Evolutionary conservation across 2,797 vertebrate genomes (phyloP).

Genomic region (Falco naumanni): DNA sequence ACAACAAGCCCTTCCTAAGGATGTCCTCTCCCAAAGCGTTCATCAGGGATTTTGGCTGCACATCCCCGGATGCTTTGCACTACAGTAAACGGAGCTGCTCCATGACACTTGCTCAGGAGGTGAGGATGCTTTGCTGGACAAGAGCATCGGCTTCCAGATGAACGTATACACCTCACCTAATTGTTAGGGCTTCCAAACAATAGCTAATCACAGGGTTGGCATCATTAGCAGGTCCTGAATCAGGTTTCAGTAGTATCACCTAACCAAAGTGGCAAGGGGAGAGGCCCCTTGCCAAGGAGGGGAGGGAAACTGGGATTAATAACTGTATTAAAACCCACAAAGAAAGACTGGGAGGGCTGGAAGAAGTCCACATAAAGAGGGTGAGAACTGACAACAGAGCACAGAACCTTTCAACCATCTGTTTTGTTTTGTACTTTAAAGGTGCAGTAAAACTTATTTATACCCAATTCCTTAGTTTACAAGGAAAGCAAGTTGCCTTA

Average conservation of each 20-base stretch:
- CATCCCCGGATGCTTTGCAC: background rate
- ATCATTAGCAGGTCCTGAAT: background rate
- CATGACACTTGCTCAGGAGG: background rate
- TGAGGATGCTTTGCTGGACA: background rate
- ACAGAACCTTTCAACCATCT: background rate
- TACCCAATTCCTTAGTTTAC: background rate
- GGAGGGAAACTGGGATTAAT: background rate
- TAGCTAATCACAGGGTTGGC: background rate
- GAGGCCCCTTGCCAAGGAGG: background rate
- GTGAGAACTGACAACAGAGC: background rate
- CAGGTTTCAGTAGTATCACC: background rate
- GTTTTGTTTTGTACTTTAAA: slow-evolving; percentile 29
- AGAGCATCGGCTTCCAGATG: background rate
- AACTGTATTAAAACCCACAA: background rate
- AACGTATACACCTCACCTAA: background rate
- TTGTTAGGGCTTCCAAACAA: background rate
- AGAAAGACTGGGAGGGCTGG: background rate
- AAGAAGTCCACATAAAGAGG: background rate
- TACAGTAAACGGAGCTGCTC: background rate
- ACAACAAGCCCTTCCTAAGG: background rate
- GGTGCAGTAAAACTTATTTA: background rate
- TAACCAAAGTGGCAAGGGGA: background rate
- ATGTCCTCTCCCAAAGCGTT: background rate
- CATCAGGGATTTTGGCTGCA: fast-evolving
- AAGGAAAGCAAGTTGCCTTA: slow-evolving; percentile 8